These are phyloP conservation scores for Grus americana DNA, from an alignment of 2,113 vertebrate genomes.

Conservation along the genomic window DNA sequence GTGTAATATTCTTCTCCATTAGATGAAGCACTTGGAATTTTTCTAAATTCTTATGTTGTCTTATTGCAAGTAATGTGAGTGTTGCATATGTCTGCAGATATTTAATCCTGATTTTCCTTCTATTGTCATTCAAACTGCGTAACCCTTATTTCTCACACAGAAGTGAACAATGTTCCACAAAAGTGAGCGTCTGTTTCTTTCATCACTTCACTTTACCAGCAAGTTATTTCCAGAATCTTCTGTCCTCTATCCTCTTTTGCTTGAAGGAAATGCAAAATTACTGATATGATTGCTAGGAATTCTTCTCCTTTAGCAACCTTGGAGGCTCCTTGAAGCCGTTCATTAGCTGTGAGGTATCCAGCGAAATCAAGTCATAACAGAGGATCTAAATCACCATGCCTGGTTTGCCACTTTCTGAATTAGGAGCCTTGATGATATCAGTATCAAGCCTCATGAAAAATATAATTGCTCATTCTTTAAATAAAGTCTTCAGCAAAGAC, in stretches of 20 bases:
- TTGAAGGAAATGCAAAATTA: constrained; percentile 3
- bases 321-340: neutral
- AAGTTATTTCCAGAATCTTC: constrained; percentile 6
- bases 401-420: neutral
- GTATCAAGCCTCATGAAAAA: neutral
- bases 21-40: neutral
- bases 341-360: neutral
- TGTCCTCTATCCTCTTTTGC: neutral
- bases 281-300: neutral
- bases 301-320: neutral
- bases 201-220: neutral
- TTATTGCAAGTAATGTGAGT: neutral
- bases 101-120: neutral
- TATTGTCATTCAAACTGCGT: neutral
- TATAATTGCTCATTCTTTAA: neutral
- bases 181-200: neutral
- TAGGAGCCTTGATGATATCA: neutral
- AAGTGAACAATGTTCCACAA: neutral
- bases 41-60: neutral
- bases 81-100: neutral
- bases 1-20: neutral
- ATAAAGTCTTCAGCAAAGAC: neutral
- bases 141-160: neutral
- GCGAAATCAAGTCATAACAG: neutral
- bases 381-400: neutral